Percentiles rank a stretch among this genome's conserved stretches.
Conservation (phyloP, 1,140 invertebrate genomes). For the Metaphire vulgaris region DNA sequence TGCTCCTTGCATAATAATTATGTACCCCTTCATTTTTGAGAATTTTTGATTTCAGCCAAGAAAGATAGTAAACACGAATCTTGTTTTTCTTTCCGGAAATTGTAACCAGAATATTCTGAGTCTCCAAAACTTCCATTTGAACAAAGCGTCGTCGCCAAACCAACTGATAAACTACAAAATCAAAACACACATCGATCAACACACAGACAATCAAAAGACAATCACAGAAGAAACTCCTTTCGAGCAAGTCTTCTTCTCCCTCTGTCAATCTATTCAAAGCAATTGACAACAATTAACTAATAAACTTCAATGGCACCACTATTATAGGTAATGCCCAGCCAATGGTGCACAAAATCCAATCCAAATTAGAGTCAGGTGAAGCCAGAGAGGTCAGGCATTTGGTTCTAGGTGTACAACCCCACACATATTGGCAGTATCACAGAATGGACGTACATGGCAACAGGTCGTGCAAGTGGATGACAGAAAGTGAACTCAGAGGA, state of each 20-base stretch:
- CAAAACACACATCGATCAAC: background rate
- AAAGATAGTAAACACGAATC: slow-evolving; percentile 96
- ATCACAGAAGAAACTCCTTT: background rate
- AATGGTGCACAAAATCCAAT: no score
- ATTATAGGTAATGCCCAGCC: no score
- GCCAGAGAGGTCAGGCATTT: background rate
- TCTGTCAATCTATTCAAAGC: background rate
- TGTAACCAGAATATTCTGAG: slow-evolving; percentile 98
- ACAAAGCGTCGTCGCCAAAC: slow-evolving; percentile 95
- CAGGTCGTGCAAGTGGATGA: no score
- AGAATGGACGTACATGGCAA: background rate
- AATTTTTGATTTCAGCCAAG: slow-evolving; percentile 98
- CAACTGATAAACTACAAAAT: slow-evolving; percentile 79
- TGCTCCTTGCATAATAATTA: no score
- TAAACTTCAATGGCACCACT: no score
- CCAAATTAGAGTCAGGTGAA: no score
- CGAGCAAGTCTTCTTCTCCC: background rate
- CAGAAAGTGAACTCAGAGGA: no score
- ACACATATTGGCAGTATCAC: background rate
- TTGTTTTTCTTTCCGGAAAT: slow-evolving; percentile 99
- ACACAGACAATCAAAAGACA: background rate
- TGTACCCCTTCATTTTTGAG: slow-evolving; percentile 88
- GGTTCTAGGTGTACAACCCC: background rate
- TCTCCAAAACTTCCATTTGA: slow-evolving; percentile 99
- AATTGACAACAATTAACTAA: background rate